Conservation (phyloP, 2,113 vertebrate genomes). For the Cairina moschata region DNA sequence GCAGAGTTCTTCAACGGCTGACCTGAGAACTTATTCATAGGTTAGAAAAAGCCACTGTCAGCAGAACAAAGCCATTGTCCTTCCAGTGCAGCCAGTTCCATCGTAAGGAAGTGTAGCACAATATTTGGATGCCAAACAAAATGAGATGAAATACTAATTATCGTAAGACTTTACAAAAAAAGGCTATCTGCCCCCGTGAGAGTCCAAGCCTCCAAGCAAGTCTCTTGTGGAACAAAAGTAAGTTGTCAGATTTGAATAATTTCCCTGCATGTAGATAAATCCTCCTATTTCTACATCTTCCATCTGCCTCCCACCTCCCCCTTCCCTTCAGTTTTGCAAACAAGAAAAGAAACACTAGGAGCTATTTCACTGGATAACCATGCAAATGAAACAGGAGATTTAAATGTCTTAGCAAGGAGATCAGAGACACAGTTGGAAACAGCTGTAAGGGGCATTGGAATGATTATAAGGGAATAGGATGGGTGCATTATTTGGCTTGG, state of each 20-base stretch:
- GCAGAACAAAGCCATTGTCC: not conserved
- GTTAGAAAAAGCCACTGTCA: not conserved
- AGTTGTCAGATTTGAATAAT: slow-evolving; percentile 77
- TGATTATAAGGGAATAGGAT: slow-evolving; percentile 50
- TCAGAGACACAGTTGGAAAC: slow-evolving; percentile 66
- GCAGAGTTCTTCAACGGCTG: slow-evolving; percentile 8
- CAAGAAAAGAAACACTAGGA: slow-evolving; percentile 75
- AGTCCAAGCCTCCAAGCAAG: slow-evolving; percentile 64
- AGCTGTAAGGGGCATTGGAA: slow-evolving; percentile 57
- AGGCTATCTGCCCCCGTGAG: slow-evolving; percentile 45
- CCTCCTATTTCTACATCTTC: slow-evolving; percentile 6
- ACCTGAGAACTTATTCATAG: not conserved
- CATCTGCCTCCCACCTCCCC: not conserved
- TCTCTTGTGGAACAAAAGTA: slow-evolving; percentile 69
- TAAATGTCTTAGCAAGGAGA: slow-evolving; percentile 71
- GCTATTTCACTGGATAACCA: slow-evolving; percentile 73
- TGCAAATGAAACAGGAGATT: slow-evolving; percentile 76
- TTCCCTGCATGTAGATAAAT: slow-evolving; percentile 68
- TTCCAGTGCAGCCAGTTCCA: not conserved
- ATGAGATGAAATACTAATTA: slow-evolving; percentile 67
- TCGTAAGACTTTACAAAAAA: slow-evolving; percentile 44
- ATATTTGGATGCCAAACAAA: slow-evolving; percentile 2
- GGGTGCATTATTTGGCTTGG: slow-evolving; percentile 55
- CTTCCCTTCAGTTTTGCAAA: slow-evolving; percentile 62
- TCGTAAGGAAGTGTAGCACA: not conserved